Conservation (phyloP, 2,113 vertebrate genomes). For the Amphiprion percula region DNA sequence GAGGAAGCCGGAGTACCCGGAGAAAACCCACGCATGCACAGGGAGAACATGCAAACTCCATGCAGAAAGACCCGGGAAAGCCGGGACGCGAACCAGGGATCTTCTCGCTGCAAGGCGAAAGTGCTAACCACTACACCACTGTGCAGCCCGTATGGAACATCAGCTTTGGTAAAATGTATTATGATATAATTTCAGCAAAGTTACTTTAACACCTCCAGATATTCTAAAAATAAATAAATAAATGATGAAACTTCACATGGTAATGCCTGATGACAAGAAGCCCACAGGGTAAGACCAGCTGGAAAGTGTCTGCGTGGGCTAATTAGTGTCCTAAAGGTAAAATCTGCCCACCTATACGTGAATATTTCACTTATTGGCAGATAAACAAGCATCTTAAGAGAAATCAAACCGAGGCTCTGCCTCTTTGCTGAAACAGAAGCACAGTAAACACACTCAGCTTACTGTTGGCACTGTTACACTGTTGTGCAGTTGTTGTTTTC, state of each 20-base stretch:
- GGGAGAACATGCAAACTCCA: too few species aligned
- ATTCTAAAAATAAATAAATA: neutral
- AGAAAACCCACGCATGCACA: too few species aligned
- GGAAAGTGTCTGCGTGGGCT: neutral
- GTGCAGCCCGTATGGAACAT: neutral
- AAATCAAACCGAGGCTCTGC: conserved; percentile 3
- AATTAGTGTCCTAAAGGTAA: neutral
- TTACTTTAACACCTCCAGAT: neutral
- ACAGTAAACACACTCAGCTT: conserved; percentile 28
- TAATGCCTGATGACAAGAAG: neutral
- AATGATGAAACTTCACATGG: too few species aligned
- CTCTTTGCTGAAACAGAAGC: conserved; percentile 11
- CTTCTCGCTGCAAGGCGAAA: too few species aligned
- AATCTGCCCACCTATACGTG: neutral
- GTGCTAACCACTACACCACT: too few species aligned
- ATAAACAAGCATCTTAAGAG: conserved; percentile 30
- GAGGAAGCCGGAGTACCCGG: too few species aligned
- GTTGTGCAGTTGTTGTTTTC: neutral
- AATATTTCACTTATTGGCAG: neutral
- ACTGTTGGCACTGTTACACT: conserved; percentile 18
- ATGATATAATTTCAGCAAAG: too few species aligned
- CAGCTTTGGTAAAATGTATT: neutral
- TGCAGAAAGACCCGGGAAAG: too few species aligned
- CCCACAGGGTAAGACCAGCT: neutral
- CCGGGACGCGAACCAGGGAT: too few species aligned